A percentile compares a stretch with the other conserved stretches of the same genome.
Evolutionary conservation across 2,888 invertebrate genomes (phyloP).

Genomic region (Colletes collaris): DNA sequence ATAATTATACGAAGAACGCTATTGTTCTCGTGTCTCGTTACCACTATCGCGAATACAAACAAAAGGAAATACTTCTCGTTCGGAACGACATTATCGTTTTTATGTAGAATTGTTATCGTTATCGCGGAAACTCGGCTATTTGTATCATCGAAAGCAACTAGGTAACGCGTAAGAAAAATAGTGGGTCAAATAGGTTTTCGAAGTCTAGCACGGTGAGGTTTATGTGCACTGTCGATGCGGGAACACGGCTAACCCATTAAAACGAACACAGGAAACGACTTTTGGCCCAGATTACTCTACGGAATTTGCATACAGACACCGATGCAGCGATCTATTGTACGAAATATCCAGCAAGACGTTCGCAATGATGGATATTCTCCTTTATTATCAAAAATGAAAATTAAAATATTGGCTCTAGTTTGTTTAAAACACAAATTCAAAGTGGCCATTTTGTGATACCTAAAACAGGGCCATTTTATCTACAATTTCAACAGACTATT

Average conservation of each 20-base stretch:
- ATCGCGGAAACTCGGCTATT: constrained; percentile 31
- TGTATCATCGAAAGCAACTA: constrained; percentile 16
- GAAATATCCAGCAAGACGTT: neutral
- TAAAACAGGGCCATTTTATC: no score
- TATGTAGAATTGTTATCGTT: constrained; percentile 36
- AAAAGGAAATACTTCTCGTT: constrained; percentile 16
- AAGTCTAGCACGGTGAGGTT: neutral
- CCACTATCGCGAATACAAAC: neutral
- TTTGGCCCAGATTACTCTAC: constrained; percentile 33
- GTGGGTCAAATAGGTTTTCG: constrained; percentile 19
- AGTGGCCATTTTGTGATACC: no score
- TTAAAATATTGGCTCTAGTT: no score
- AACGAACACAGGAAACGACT: constrained; percentile 53
- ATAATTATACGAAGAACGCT: no score
- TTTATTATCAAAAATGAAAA: neutral
- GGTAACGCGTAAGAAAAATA: constrained; percentile 7
- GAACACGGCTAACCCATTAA: constrained; percentile 48
- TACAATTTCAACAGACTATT: no score
- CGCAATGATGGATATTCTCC: neutral
- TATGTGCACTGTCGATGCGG: constrained; percentile 24
- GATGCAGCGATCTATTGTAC: neutral
- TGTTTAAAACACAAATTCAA: no score
- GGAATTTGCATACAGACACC: constrained; percentile 49
- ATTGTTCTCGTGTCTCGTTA: neutral
- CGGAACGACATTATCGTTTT: constrained; percentile 24